These are phyloP conservation scores for Empis stercorea DNA, from an alignment of 2,888 invertebrate species.

Conservation along the genomic window DNA sequence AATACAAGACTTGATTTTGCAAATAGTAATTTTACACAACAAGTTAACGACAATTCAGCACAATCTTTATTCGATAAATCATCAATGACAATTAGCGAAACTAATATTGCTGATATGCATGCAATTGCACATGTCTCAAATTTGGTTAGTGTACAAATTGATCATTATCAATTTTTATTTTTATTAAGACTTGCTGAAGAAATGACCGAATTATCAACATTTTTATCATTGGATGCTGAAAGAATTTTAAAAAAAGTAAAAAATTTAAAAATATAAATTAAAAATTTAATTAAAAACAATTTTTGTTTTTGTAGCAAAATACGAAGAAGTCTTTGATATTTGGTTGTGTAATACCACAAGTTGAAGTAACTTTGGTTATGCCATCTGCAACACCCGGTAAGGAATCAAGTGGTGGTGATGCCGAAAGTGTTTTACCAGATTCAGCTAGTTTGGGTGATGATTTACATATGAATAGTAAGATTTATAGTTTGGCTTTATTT, in stretches of 20 bases:
- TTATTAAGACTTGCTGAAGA: constrained; percentile 72
- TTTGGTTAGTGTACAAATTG: constrained; percentile 77
- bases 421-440: constrained; percentile 75
- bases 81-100: constrained; percentile 29
- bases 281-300: not conserved
- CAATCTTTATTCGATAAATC: constrained; percentile 17
- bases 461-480: constrained; percentile 47
- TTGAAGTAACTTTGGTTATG: constrained; percentile 79
- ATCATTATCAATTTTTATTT: constrained; percentile 88
- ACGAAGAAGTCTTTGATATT: constrained; percentile 44
- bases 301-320: constrained; percentile 27
- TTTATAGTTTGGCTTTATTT: constrained; percentile 14
- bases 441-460: constrained; percentile 74
- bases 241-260: constrained; percentile 48
- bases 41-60: constrained; percentile 14
- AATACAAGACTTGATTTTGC: constrained; percentile 16
- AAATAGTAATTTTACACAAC: constrained; percentile 18
- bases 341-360: constrained; percentile 70
- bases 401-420: constrained; percentile 71
- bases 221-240: constrained; percentile 64
- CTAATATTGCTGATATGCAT: constrained; percentile 52
- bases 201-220: constrained; percentile 64
- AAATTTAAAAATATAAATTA: not conserved
- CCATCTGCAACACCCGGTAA: constrained; percentile 72
- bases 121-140: constrained; percentile 70